Conservation (phyloP, 2,113 vertebrate genomes). For the Polyodon spathula region DNA sequence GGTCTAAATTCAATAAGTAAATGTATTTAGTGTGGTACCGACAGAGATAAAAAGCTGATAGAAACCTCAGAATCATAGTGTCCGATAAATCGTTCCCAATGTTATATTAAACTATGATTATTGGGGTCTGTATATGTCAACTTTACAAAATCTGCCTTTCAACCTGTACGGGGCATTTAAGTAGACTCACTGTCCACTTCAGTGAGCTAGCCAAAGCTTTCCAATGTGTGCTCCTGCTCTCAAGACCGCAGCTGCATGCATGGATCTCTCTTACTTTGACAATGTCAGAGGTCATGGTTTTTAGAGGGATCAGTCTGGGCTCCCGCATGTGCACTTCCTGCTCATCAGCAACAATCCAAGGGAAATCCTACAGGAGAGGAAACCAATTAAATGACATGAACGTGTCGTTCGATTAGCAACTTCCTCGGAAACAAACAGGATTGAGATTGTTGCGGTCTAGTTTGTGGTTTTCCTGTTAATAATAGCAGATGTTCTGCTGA, state of each 20-base stretch:
- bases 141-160: no score
- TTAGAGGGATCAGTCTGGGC: slow-evolving; percentile 83
- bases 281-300: slow-evolving; percentile 94
- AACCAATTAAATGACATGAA: neutral
- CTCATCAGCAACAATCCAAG: slow-evolving; percentile 93
- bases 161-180: neutral
- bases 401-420: neutral
- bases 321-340: slow-evolving; percentile 93
- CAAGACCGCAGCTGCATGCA: neutral
- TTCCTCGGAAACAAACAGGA: neutral
- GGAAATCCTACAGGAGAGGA: slow-evolving; percentile 71
- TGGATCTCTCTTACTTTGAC: slow-evolving; percentile 67
- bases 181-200: neutral
- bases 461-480: neutral
- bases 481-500: slow-evolving; percentile 33
- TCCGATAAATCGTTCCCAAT: no score
- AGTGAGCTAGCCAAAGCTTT: neutral
- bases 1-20: neutral
- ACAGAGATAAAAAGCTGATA: neutral
- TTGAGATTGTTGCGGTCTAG: neutral
- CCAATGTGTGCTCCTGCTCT: neutral
- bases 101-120: no score
- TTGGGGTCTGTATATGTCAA: no score
- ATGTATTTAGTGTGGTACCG: no score
- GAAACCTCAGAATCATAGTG: neutral